Conservation (phyloP, 2,113 vertebrate genomes). For the Melozone crissalis region DNA sequence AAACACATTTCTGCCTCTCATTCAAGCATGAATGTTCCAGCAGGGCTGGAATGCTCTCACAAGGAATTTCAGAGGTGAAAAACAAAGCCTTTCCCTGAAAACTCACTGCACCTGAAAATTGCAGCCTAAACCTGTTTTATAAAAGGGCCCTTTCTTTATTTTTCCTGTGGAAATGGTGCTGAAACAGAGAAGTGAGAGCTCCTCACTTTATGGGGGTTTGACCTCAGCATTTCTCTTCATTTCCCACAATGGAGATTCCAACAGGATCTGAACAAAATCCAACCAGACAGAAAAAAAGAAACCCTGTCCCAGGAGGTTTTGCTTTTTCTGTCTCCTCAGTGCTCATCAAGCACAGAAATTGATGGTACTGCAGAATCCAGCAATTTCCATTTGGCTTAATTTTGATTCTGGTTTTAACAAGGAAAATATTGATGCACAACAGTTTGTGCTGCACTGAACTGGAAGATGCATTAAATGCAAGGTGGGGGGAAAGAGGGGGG, state of each 20-base stretch:
- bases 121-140: background rate
- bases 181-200: background rate
- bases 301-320: background rate
- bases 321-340: background rate
- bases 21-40: background rate
- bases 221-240: background rate
- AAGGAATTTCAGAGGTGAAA: background rate
- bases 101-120: background rate
- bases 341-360: background rate
- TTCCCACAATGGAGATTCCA: background rate
- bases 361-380: background rate
- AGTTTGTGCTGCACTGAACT: background rate
- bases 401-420: background rate
- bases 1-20: background rate
- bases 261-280: background rate
- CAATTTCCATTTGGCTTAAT: background rate
- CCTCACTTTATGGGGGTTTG: background rate
- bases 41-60: background rate
- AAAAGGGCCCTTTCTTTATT: background rate
- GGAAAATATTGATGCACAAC: background rate
- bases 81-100: background rate
- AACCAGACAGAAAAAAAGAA: background rate
- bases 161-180: background rate
- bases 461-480: background rate
- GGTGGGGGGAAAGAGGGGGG: accelerated